Evolutionary conservation across 2,888 invertebrate genomes (phyloP), one percentile per base, ranked within the genome.

Genomic region (Erynnis tages): DNA sequence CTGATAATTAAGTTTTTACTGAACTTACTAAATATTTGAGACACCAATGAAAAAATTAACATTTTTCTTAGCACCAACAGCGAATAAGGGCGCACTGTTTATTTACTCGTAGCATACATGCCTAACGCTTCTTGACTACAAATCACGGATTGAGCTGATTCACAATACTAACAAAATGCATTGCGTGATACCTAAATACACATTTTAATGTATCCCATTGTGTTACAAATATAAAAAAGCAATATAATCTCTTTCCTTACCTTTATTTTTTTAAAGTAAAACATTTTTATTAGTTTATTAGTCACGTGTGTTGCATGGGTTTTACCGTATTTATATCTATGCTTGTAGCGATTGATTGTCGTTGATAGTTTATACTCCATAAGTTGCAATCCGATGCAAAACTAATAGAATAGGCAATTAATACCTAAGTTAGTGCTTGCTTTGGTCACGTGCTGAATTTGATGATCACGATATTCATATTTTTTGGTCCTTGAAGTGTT

Each of bases 391-490:
- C 35, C 46, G 10, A 19, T 21, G 35, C 43, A 50, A 44, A 37
- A 13, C 2, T 38, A 3, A 16, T 52, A 37, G 29, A 29, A 30
- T 34, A 52, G 37, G 13, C 43, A 35, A n/a, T n/a, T n/a, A n/a
- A 17, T 35, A 44, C 17, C 29, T 27, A 47, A 11, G 23, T 38
- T 38, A 35, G 8, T 40, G 53, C 40, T 53, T 43, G 45, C 53
- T 53, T 53, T 19, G 29, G 32, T 53, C 53, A 54, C 47, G 48
- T 55, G 53, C 50, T 55, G 34, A 54, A 47, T 47, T 40, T 45
- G 54, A 44, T 54, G 60, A 65, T 71, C 71, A 81, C 78, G 75
- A 80, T 87, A 87, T 87, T 86, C 87, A 87, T 87, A 87, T 87
- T 87, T 87, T 86, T 87, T 87, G 84, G 71, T 62, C 56, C 54